Percentiles rank a stretch among this genome's conserved stretches.
Conservation (phyloP, 2,888 invertebrate genomes). For the Agelastica alni region DNA sequence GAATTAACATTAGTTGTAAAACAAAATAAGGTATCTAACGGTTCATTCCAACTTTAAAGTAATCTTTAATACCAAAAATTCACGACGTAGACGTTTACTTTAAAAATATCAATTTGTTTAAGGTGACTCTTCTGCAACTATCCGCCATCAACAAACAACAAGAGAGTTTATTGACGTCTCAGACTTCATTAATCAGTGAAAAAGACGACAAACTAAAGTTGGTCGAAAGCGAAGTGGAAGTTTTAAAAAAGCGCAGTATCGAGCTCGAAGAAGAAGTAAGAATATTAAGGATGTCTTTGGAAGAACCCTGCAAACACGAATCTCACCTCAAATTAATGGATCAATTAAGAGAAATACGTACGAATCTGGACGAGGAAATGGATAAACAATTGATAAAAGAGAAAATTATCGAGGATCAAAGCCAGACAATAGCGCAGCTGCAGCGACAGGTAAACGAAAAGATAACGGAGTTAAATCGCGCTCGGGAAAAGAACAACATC, state of each 20-base stretch:
- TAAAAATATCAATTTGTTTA: too few species aligned
- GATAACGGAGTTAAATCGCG: constrained; percentile 33
- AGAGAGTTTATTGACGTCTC: constrained; percentile 37
- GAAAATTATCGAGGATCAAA: constrained; percentile 44
- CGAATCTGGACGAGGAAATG: constrained; percentile 35
- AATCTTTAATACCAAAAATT: too few species aligned
- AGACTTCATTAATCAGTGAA: constrained; percentile 21
- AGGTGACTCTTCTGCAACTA: constrained; percentile 35
- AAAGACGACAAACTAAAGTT: constrained; percentile 37
- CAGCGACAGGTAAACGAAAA: constrained; percentile 39
- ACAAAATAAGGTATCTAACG: constrained; percentile 34
- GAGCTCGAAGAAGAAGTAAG: constrained; percentile 36
- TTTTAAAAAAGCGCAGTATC: constrained; percentile 29
- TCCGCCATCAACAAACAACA: constrained; percentile 42
- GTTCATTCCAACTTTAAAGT: neutral
- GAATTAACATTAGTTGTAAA: constrained; percentile 41
- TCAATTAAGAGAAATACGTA: constrained; percentile 36
- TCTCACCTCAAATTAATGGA: constrained; percentile 31
- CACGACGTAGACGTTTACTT: too few species aligned
- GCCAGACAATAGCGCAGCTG: constrained; percentile 35
- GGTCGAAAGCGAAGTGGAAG: constrained; percentile 38
- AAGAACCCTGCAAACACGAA: constrained; percentile 35
- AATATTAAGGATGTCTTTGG: constrained; percentile 28
- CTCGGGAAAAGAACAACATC: constrained; percentile 30
- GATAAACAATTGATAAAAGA: constrained; percentile 41